A percentile compares a stretch with the other conserved stretches of the same genome.
Evolutionary conservation across 2,113 vertebrate species (phyloP).

Genomic region (Prionailurus viverrinus): DNA sequence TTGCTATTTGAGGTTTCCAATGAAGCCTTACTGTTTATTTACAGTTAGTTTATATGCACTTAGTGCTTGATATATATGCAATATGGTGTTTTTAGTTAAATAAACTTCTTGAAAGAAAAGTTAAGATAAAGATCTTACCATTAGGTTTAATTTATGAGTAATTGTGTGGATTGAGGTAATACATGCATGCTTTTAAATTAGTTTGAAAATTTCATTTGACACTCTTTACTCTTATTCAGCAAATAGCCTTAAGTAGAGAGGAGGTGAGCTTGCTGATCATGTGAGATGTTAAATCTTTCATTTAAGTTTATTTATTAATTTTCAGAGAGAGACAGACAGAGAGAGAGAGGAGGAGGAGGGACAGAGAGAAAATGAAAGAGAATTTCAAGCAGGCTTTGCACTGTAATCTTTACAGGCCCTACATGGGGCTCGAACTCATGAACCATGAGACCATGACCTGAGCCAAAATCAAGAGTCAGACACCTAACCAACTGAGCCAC

Average conservation of each 20-base stretch:
- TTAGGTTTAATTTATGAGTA: not conserved
- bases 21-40: not conserved
- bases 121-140: not conserved
- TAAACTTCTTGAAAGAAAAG: constrained; percentile 28
- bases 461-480: too few relatives aligned
- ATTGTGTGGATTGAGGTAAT: not conserved
- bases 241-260: not conserved
- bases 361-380: too few relatives aligned
- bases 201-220: constrained; percentile 18
- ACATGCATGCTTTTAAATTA: not conserved
- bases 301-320: too few relatives aligned
- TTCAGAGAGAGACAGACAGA: too few relatives aligned
- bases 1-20: not conserved
- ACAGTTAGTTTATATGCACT: not conserved
- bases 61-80: not conserved
- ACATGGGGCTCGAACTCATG: too few relatives aligned
- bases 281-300: not conserved
- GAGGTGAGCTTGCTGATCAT: not conserved
- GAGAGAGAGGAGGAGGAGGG: too few relatives aligned
- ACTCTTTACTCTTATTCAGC: not conserved
- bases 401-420: too few relatives aligned
- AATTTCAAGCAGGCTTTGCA: too few relatives aligned
- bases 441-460: too few relatives aligned
- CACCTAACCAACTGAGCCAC: too few relatives aligned
- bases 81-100: not conserved